These are phyloP conservation scores for Spicauda simplicius DNA, from an alignment of 2,888 invertebrate species.

Conservation along the genomic window DNA sequence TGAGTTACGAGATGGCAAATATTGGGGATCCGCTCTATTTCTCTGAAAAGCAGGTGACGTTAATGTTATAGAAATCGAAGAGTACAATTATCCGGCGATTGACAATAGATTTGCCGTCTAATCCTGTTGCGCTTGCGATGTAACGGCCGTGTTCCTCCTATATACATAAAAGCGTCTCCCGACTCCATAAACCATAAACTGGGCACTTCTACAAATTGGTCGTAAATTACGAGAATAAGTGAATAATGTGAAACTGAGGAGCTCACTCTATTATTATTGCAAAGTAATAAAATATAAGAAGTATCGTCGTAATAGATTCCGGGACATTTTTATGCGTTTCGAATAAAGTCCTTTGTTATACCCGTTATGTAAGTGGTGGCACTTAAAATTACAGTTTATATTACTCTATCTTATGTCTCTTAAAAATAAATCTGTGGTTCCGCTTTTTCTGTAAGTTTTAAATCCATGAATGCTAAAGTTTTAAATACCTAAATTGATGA, in stretches of 20 bases:
- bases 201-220: constrained; percentile 75
- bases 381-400: constrained; percentile 15
- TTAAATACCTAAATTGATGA: too few species aligned
- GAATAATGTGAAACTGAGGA: constrained; percentile 56
- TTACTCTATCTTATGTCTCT: not conserved
- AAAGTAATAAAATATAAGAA: constrained; percentile 52
- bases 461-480: too few species aligned
- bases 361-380: constrained; percentile 20
- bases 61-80: constrained; percentile 69
- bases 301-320: constrained; percentile 33
- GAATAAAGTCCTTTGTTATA: constrained; percentile 32
- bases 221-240: constrained; percentile 68
- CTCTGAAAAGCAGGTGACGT: constrained; percentile 77
- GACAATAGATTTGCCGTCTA: constrained; percentile 66
- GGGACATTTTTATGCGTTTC: constrained; percentile 34
- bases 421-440: not conserved
- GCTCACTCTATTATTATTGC: constrained; percentile 57
- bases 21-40: constrained; percentile 66
- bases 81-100: constrained; percentile 79
- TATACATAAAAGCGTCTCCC: constrained; percentile 32
- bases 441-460: not conserved
- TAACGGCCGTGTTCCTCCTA: constrained; percentile 40
- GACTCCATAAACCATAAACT: constrained; percentile 50
- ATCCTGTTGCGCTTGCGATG: constrained; percentile 66
- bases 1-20: constrained; percentile 78